A percentile compares a stretch with the other conserved stretches of the same genome.
These are phyloP conservation scores for Cephus cinctus DNA, from an alignment of 1,140 invertebrate species.

Conservation along the genomic window DNA sequence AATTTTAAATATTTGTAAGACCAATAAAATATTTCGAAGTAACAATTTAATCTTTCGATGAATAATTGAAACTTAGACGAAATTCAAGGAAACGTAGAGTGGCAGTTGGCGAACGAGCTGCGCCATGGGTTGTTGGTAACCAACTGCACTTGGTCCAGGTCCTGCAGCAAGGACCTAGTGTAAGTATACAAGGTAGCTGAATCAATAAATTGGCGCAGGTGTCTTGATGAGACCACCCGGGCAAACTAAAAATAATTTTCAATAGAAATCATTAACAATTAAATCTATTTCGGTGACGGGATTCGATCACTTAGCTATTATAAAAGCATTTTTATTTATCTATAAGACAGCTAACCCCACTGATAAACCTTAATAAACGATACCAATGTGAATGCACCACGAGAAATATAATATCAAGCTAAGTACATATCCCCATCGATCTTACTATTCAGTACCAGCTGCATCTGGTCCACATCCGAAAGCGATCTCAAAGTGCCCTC, in stretches of 20 bases:
- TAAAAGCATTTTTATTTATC: neutral
- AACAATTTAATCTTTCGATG: too few species aligned
- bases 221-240: neutral
- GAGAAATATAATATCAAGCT: neutral
- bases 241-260: neutral
- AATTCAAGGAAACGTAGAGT: conserved; percentile 18
- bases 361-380: neutral
- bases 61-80: too few species aligned
- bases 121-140: conserved; percentile 17
- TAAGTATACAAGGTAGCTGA: neutral
- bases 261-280: neutral
- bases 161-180: neutral
- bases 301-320: neutral
- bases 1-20: too few species aligned
- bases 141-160: conserved; percentile 15
- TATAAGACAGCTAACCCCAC: neutral
- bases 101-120: conserved; percentile 22
- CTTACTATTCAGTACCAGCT: neutral
- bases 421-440: neutral
- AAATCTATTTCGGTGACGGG: neutral
- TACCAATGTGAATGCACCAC: neutral
- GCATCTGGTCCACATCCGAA: neutral
- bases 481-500: neutral
- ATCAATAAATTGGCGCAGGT: neutral
- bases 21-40: too few species aligned